These are phyloP conservation scores for Enteromius unitaeniatus DNA, from an alignment of 2,797 vertebrate genomes.

Conservation along the genomic window DNA sequence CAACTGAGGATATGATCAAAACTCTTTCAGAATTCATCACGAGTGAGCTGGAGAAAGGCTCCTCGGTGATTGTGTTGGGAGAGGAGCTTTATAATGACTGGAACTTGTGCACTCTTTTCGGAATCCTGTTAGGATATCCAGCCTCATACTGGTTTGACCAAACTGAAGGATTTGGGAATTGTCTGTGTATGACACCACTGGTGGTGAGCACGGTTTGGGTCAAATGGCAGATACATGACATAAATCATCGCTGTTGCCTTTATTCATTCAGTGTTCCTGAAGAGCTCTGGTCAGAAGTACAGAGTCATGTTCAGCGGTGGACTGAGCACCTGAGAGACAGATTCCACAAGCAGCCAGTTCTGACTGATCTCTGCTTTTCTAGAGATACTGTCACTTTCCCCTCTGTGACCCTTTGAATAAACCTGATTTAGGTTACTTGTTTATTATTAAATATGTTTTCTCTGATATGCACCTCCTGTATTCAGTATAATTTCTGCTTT, in stretches of 20 bases:
- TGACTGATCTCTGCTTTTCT: slow-evolving; percentile 81
- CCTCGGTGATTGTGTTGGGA: slow-evolving; percentile 60
- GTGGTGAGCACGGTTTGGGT: slow-evolving; percentile 78
- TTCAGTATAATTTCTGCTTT: not conserved
- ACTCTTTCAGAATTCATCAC: slow-evolving; percentile 74
- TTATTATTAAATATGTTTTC: not conserved
- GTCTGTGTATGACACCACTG: slow-evolving; percentile 86
- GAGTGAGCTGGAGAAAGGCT: slow-evolving; percentile 42
- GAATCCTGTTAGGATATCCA: slow-evolving; percentile 89
- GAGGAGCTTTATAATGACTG: slow-evolving; percentile 72
- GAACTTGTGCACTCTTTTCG: slow-evolving; percentile 90
- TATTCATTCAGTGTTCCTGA: slow-evolving; percentile 93
- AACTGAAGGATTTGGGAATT: slow-evolving; percentile 80
- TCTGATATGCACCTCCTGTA: not conserved
- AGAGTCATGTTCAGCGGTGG: slow-evolving; percentile 78
- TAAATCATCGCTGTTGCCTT: slow-evolving; percentile 72
- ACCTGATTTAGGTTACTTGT: not conserved
- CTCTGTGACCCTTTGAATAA: slow-evolving; percentile 78
- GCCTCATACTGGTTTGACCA: slow-evolving; percentile 84
- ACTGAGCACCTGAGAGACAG: slow-evolving; percentile 70
- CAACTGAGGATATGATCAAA: slow-evolving; percentile 64
- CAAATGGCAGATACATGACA: slow-evolving; percentile 70
- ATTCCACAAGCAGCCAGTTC: slow-evolving; percentile 80
- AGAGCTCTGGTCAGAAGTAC: slow-evolving; percentile 72
- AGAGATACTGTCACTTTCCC: slow-evolving; percentile 81